Evolutionary conservation across 2,888 invertebrate species (phyloP).

Genomic region (Leptinotarsa peninsularis): DNA sequence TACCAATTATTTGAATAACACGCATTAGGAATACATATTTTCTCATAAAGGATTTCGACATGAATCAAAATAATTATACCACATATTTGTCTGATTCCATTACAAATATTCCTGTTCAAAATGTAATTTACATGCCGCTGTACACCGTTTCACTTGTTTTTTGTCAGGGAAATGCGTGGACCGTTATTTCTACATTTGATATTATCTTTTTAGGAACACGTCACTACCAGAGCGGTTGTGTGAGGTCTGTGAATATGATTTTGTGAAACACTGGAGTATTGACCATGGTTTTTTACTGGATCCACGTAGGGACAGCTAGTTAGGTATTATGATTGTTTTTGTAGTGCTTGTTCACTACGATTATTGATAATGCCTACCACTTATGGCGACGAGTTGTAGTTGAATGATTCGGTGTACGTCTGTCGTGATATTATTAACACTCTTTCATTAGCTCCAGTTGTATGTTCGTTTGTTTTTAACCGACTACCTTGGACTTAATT

Average conservation of each 20-base stretch:
- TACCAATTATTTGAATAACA: slow-evolving; percentile 11
- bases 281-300: neutral
- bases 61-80: slow-evolving; percentile 20
- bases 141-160: slow-evolving; percentile 10
- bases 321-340: neutral
- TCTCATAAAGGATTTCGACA: slow-evolving; percentile 11
- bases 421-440: no score
- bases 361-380: no score
- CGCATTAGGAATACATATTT: slow-evolving; percentile 6
- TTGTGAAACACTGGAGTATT: neutral
- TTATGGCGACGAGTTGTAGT: no score
- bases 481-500: no score
- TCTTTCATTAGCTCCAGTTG: no score
- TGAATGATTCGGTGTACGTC: no score
- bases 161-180: slow-evolving; percentile 4
- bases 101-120: slow-evolving; percentile 10
- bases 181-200: slow-evolving; percentile 6
- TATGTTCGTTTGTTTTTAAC: no score
- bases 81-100: slow-evolving; percentile 17
- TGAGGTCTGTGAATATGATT: neutral
- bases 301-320: neutral
- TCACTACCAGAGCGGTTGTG: slow-evolving; percentile 4
- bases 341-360: no score
- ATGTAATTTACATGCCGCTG: slow-evolving; percentile 11
- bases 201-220: slow-evolving; percentile 9